Conservation (phyloP, 2,888 invertebrate genomes). For the Phaedon cochleariae region DNA sequence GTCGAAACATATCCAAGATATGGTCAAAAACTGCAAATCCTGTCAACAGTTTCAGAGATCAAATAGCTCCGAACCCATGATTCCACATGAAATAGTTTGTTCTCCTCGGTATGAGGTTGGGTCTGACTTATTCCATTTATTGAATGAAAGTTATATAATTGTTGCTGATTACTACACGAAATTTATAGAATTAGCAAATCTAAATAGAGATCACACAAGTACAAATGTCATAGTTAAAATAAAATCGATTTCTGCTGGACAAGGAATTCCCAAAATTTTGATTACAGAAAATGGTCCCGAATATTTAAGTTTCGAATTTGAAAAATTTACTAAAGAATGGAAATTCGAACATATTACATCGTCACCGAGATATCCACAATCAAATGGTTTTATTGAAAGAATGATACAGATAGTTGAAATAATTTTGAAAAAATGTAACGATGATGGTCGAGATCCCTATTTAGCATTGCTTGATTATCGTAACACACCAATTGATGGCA, state of each 20-base stretch:
- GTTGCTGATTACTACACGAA: neutral
- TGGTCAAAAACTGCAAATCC: too few species aligned
- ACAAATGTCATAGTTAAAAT: neutral
- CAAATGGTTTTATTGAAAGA: constrained; percentile 15
- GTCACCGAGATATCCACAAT: constrained; percentile 6
- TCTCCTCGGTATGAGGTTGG: neutral
- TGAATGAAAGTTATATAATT: neutral
- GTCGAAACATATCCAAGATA: too few species aligned
- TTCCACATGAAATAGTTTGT: neutral
- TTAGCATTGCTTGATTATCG: constrained; percentile 3
- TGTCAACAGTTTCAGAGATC: neutral
- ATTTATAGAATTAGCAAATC: neutral
- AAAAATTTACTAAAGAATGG: constrained; percentile 13
- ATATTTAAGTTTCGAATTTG: neutral
- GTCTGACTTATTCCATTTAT: neutral
- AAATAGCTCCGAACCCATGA: too few species aligned
- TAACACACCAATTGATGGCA: neutral
- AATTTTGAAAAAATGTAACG: constrained; percentile 10
- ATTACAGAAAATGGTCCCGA: constrained; percentile 6
- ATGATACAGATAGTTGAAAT: constrained; percentile 12
- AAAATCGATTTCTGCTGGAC: neutral
- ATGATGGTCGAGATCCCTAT: constrained; percentile 9
- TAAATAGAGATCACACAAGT: neutral
- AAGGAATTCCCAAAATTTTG: neutral
- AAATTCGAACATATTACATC: constrained; percentile 7